Base-by-base conservation (phyloP, 1,140 invertebrate species). In the Danaus plexippus region DNA sequence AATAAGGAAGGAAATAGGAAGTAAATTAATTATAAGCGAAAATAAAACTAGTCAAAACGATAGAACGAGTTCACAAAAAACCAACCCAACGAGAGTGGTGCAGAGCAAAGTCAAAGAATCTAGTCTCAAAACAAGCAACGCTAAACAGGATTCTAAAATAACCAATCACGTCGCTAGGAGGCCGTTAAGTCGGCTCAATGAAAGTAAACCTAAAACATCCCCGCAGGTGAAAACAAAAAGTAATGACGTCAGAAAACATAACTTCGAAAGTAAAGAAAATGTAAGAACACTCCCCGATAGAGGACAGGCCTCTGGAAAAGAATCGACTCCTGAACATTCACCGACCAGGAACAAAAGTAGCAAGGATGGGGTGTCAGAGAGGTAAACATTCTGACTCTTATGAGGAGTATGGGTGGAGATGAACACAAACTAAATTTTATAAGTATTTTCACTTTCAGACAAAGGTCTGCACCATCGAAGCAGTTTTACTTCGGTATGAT, bases 401-500 rank as follows among this genome's bases (percentile, higher is more conserved):
- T n/a, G 3, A 46, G 9, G 42, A 9, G 15, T 51, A 51, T 41
- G 10, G 15, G 9, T 12, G 5, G 10, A 32, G 6, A 9, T 43
- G 41, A 43, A 9, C 12, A 10, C 11, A 22, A 5, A 22, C 12
- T 15, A n/a, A 11, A 18, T 41, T 45, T 48, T 54, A 42, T 45
- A 45, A 45, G 12, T 12, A 45, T 22, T 52, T 53, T 57, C 40
- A 11, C 53, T 57, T 52, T 42, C 66, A 85, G 80, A 50, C 68
- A 73, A 65, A 80, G 75, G 43, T 54, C 73, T 42, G 60, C 71
- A 32, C 88, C 90, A 64, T 89, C 91, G 13, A 92, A 93, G 69
- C 92, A 90, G 45, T 94, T 94, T 79, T 94, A 94, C 75, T 94
- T 94, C 69, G 93, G 93, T 11, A 94, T 94, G 92, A 89, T 92